phyloP scores from a whole-genome alignment of 2,888 invertebrate genomes.

The Melinaea menophilus region DNA sequence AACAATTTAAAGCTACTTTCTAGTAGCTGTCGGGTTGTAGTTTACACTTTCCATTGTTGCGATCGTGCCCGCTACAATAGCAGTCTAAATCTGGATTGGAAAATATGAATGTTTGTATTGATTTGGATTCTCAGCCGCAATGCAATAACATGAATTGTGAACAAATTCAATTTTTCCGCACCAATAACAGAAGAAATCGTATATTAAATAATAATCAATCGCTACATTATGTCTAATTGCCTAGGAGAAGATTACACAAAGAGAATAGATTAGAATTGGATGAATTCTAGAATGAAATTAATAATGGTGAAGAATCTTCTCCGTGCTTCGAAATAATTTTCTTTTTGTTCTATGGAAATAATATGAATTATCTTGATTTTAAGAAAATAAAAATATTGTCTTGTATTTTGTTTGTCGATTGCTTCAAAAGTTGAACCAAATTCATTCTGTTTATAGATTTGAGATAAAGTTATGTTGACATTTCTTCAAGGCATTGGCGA shows the following conservation, averaged over 20 bases:
- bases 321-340: no score
- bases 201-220: constrained; percentile 18
- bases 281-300: not conserved
- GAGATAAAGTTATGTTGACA: constrained; percentile 23
- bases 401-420: no score
- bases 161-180: constrained; percentile 72
- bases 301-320: not conserved
- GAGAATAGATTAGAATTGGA: not conserved
- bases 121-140: constrained; percentile 50
- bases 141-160: constrained; percentile 66
- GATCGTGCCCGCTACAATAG: constrained; percentile 34
- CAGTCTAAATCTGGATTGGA: constrained; percentile 55
- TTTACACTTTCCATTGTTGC: constrained; percentile 35
- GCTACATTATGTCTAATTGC: constrained; percentile 21
- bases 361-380: no score
- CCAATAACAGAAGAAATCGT: constrained; percentile 61
- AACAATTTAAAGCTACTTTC: constrained; percentile 4
- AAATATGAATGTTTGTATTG: constrained; percentile 61
- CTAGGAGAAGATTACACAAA: constrained; percentile 12
- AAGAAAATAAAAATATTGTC: no score
- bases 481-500: constrained; percentile 19
- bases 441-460: constrained; percentile 6
- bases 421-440: no score
- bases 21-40: constrained; percentile 20
- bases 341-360: no score